Evolutionary conservation across 2,113 vertebrate genomes (phyloP).

Genomic region (Fukomys damarensis): DNA sequence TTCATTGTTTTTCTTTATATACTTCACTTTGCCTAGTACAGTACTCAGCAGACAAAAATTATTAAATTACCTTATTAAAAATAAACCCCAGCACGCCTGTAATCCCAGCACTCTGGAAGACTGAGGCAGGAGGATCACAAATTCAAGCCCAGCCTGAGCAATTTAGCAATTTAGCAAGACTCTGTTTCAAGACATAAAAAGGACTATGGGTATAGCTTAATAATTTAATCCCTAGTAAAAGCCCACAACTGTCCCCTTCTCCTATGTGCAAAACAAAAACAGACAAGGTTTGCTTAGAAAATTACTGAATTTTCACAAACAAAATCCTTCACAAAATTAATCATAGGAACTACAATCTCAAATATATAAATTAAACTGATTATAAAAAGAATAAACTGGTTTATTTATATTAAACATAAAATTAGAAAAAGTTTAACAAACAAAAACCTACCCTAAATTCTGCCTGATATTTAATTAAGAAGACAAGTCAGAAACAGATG

Average conservation of each 20-base stretch:
- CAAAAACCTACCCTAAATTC: neutral
- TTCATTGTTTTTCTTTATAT: neutral
- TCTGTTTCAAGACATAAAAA: neutral
- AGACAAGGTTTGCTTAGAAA: neutral
- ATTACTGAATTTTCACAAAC: conserved; percentile 10
- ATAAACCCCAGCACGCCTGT: neutral
- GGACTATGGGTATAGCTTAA: neutral
- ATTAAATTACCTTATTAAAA: neutral
- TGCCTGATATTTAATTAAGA: conserved; percentile 21
- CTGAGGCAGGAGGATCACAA: neutral
- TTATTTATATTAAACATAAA: conserved; percentile 43
- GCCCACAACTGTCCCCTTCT: neutral
- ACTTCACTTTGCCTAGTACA: neutral
- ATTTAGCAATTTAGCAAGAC: neutral
- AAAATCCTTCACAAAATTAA: conserved; percentile 26
- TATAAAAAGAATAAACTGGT: neutral
- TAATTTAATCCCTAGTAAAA: neutral
- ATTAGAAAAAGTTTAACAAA: conserved; percentile 38
- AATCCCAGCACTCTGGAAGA: neutral
- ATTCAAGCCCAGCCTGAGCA: neutral
- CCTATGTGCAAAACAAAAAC: neutral
- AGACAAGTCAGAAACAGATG: neutral
- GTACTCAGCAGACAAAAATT: neutral
- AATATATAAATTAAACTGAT: neutral
- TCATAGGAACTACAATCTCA: neutral